Base-by-base conservation (phyloP, 2,888 invertebrate species). In the Noctua pronuba region DNA sequence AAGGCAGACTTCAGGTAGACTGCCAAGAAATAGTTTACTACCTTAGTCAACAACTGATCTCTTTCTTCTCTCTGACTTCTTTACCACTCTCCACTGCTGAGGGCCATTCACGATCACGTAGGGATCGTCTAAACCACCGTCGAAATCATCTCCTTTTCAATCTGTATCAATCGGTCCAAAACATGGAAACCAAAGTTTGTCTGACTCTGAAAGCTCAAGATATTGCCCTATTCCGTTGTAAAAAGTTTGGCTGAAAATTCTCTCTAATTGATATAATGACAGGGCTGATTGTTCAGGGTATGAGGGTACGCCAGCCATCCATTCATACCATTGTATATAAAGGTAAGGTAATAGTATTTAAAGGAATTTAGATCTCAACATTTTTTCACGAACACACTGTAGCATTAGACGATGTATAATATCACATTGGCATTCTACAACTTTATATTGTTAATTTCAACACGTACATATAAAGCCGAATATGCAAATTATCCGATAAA, bases 401-500 rank as follows among this genome's bases (percentile, higher is more conserved):
- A 35, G 18, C 38, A 71, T 60, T 67, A 41, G 13, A 2, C 16
- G 41, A 52, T 11, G 21, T 75, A 21, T 66, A 38, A 11, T n/a
- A 60, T 44, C 21, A 69, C 49, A 65, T 16, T 71, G 28, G n/a
- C 64, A 79, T 72, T 79, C 35, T 49, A 52, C 38, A 62, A 72
- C 24, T 41, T 58, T 58, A 18, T 55, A 62, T 41, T 55, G 58
- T 72, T 65, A 35, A 72, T 82, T 83, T 83, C 84, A 44, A 66
- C 46, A 83, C 82, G 52, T 66, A 52, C 69, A 38, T 44, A 31
- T 8, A 79, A 66, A 73, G 64, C 41, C 31, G 64, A 64, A 38
- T 62, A 79, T 75, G 80, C 73, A 83, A 84, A 83, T 80, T 73
- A 52, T 60, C n/a, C 11, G 62, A 55, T 66, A 66, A 79, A 75